phyloP scores from a whole-genome alignment of 1,140 invertebrate species.

The Nasonia longicornis region DNA sequence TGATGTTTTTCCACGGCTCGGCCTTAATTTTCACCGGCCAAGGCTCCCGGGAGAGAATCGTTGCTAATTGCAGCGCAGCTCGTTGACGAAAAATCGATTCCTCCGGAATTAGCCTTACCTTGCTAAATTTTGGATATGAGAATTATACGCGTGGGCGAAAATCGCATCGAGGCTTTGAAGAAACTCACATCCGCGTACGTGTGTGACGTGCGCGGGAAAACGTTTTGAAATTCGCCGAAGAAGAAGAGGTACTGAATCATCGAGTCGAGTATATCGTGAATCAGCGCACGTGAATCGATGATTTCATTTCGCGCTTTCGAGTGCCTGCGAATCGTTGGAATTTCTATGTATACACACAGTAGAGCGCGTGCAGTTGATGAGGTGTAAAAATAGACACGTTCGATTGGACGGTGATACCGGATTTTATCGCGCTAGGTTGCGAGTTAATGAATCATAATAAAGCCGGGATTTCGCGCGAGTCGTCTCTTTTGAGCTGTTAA shows the following conservation, averaged over 20 bases:
- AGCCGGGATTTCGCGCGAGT: not conserved
- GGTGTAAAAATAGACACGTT: slow-evolving; percentile 22
- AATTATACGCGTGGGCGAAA: too few species aligned
- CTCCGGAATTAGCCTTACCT: not conserved
- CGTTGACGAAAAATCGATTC: not conserved
- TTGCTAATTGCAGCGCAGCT: not conserved
- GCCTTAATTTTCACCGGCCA: slow-evolving; percentile 3
- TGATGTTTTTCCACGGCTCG: not conserved
- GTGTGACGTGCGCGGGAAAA: too few species aligned
- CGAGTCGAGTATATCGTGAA: slow-evolving; percentile 3
- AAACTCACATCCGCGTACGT: too few species aligned
- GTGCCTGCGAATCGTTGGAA: not conserved
- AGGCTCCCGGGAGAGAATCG: not conserved
- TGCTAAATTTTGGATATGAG: too few species aligned
- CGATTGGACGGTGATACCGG: not conserved
- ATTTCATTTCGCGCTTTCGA: slow-evolving; percentile 5
- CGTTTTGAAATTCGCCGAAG: not conserved
- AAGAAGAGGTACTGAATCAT: slow-evolving; percentile 15
- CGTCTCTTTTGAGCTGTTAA: not conserved
- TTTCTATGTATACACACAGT: not conserved
- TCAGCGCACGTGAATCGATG: slow-evolving; percentile 2
- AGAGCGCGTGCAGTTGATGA: not conserved
- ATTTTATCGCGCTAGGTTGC: not conserved
- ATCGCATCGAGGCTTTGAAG: too few species aligned
- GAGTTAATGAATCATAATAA: not conserved